phyloP scores from a whole-genome alignment of 1,140 invertebrate genomes.

The Drosophila tropicalis region DNA sequence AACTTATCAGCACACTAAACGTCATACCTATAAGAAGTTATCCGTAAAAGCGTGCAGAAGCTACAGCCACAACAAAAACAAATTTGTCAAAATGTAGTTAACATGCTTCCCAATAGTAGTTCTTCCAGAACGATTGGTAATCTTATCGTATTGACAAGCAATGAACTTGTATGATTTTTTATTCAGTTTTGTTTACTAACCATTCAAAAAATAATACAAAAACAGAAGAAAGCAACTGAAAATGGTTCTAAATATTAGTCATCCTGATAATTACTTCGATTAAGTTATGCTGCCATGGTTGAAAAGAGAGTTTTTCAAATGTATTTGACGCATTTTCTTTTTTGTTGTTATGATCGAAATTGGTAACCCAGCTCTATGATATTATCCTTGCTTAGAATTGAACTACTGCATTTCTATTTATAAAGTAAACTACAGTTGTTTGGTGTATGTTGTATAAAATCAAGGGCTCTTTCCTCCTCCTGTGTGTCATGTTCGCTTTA shows the following conservation, averaged over 20 bases:
- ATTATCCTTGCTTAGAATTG: too few species aligned
- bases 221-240: too few species aligned
- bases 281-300: too few species aligned
- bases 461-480: too few species aligned
- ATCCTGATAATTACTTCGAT: background rate
- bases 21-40: constrained; percentile 35
- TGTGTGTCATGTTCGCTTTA: too few species aligned
- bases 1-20: constrained; percentile 27
- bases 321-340: too few species aligned
- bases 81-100: constrained; percentile 32
- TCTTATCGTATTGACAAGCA: constrained; percentile 57
- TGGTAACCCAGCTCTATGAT: too few species aligned
- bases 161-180: constrained; percentile 30
- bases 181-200: background rate
- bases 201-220: constrained; percentile 5
- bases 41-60: constrained; percentile 30
- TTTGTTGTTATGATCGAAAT: too few species aligned
- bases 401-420: too few species aligned
- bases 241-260: constrained; percentile 33
- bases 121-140: constrained; percentile 40
- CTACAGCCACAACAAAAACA: constrained; percentile 16
- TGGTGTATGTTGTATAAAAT: too few species aligned
- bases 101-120: constrained; percentile 34
- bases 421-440: too few species aligned
- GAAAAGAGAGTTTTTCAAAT: too few species aligned